Conservation (phyloP, 1,140 invertebrate genomes). For the Tetraneura akinire region DNA sequence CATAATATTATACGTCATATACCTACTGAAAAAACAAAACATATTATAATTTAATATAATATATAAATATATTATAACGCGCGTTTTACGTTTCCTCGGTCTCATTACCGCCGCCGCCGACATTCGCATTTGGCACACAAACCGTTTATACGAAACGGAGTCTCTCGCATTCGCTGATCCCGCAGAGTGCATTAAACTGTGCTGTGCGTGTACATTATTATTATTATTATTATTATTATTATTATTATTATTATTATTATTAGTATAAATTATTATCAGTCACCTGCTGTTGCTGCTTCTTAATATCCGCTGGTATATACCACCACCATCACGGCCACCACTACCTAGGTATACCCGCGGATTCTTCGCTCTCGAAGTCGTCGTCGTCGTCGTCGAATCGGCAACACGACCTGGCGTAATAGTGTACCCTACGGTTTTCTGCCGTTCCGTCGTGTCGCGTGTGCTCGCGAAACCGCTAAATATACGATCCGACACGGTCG, state of each 20-base stretch:
- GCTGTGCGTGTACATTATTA: neutral
- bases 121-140: constrained; percentile 25
- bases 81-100: neutral
- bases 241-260: too few species aligned
- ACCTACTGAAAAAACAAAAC: too few species aligned
- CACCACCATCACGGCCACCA: neutral
- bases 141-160: constrained; percentile 8
- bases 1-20: too few species aligned
- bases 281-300: too few species aligned
- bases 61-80: neutral
- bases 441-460: neutral
- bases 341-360: neutral
- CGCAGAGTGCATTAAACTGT: constrained; percentile 24
- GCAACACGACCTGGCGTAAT: neutral
- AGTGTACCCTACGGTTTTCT: neutral
- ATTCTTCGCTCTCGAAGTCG: too few species aligned
- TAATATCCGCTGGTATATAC: neutral
- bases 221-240: too few species aligned
- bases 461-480: too few species aligned
- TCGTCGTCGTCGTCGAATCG: neutral
- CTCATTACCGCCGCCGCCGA: neutral
- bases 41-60: neutral
- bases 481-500: too few species aligned
- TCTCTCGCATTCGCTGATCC: constrained; percentile 3
- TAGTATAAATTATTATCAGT: too few species aligned